Evolutionary conservation across 2,888 invertebrate species (phyloP).

Genomic region (Mycalesis mineus): DNA sequence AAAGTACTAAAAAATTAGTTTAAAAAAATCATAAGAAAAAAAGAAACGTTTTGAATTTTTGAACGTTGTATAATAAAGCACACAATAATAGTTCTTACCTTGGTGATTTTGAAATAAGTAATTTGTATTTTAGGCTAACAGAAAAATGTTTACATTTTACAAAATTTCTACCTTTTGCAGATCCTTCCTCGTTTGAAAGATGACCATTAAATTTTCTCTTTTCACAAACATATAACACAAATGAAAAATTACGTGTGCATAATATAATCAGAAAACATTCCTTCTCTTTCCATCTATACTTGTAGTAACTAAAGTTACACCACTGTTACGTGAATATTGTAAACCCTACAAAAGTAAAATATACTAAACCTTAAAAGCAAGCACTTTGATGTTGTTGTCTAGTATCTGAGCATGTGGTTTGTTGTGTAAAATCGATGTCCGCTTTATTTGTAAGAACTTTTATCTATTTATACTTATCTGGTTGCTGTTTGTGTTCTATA

Average conservation of each 20-base stretch:
- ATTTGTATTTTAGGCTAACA: neutral
- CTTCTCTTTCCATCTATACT: neutral
- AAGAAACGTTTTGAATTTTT: no score
- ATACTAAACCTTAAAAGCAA: neutral
- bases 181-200: neutral
- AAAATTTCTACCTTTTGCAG: neutral
- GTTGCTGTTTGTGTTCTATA: conserved; percentile 8
- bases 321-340: neutral
- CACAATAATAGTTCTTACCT: neutral
- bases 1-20: no score
- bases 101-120: neutral
- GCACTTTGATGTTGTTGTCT: conserved; percentile 29
- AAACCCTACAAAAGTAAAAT: neutral
- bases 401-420: conserved; percentile 25
- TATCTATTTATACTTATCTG: conserved; percentile 13
- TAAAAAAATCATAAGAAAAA: no score
- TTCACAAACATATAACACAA: conserved; percentile 73
- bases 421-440: conserved; percentile 18
- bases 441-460: conserved; percentile 17
- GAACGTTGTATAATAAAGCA: neutral
- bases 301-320: no score
- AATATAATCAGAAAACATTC: no score
- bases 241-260: conserved; percentile 6
- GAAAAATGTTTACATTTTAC: neutral
- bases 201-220: conserved; percentile 59